Evolutionary conservation across 2,888 invertebrate genomes (phyloP).

Genomic region (Zonitis immaculata): DNA sequence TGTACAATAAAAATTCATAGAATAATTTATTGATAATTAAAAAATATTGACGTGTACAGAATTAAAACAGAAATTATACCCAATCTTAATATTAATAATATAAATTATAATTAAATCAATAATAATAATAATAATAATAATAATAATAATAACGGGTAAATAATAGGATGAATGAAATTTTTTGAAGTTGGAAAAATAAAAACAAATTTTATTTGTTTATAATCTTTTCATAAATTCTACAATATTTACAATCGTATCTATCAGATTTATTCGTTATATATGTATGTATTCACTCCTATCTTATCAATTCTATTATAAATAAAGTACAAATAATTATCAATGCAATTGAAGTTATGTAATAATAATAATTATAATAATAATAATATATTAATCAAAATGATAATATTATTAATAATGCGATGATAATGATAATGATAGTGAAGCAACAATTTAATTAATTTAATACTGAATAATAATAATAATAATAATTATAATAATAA

Average conservation of each 20-base stretch:
- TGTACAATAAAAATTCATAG: not conserved
- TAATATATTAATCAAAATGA: not conserved
- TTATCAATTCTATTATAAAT: slow-evolving; percentile 1
- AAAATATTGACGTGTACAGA: not conserved
- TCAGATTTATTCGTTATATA: not conserved
- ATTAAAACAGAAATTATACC: too few species aligned
- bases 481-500: too few species aligned
- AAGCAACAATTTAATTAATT: not conserved
- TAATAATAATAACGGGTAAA: not conserved
- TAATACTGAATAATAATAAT: not conserved
- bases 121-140: not conserved
- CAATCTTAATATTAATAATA: not conserved
- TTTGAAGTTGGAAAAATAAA: not conserved
- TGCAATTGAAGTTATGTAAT: not conserved
- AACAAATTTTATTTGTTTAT: not conserved
- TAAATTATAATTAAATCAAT: not conserved
- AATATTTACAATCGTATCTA: slow-evolving; percentile 1
- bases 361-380: too few species aligned
- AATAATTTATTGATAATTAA: not conserved
- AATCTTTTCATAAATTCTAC: not conserved
- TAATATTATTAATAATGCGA: not conserved
- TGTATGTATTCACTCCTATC: not conserved
- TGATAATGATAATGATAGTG: not conserved
- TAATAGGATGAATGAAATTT: not conserved
- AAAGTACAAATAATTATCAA: not conserved